A percentile compares a stretch with the other conserved stretches of the same genome.
These are phyloP conservation scores for Abramis brama DNA, from an alignment of 2,113 vertebrate genomes.

Conservation along the genomic window DNA sequence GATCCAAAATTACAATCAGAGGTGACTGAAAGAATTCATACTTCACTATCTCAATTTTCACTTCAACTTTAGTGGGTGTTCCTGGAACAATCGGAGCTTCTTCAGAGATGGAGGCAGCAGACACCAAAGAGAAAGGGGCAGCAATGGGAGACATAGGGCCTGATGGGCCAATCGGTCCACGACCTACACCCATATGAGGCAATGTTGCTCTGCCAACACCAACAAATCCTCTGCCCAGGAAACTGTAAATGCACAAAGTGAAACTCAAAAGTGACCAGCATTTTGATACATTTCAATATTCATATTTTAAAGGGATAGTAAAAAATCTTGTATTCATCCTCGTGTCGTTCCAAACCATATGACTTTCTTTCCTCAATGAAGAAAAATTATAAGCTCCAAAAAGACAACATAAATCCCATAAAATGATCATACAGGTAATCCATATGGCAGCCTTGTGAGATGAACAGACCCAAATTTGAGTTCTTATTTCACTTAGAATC, in stretches of 20 bases:
- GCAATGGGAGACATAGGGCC: neutral
- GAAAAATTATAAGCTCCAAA: neutral
- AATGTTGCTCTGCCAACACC: constrained; percentile 62
- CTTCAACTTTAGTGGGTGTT: constrained; percentile 41
- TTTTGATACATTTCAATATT: neutral
- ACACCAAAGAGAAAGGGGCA: neutral
- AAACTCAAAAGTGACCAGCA: neutral
- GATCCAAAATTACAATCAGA: neutral
- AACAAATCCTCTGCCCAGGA: constrained; percentile 56
- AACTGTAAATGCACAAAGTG: constrained; percentile 53
- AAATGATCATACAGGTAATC: neutral
- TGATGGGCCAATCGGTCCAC: neutral
- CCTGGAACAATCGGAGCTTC: constrained; percentile 37
- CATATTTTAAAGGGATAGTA: neutral
- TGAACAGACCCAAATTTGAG: neutral
- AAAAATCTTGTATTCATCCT: neutral
- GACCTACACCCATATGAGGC: constrained; percentile 54
- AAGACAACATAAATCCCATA: neutral
- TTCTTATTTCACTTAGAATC: neutral
- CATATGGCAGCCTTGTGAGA: neutral
- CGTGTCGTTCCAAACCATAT: neutral
- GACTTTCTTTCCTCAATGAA: neutral
- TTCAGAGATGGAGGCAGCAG: neutral
- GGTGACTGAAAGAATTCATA: constrained; percentile 55
- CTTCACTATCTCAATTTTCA: constrained; percentile 66